Evolutionary conservation across 2,888 invertebrate species (phyloP), one percentile per base, ranked within the genome.

Genomic region (Salpingus planirostris): DNA sequence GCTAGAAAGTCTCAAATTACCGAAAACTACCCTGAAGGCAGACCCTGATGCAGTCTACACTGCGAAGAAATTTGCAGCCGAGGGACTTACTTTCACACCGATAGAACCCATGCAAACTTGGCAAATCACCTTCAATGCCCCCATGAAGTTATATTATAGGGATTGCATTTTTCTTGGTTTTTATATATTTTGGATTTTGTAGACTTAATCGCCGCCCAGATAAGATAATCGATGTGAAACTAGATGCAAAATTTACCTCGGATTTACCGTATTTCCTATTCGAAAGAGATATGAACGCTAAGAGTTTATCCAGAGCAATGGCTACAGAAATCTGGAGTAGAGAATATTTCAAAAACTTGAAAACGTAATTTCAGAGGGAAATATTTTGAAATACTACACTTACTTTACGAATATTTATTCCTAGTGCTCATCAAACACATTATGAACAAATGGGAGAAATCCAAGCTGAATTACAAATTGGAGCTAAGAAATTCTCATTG

Each of bases 371-470:
- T 29, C 6, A 27, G 3, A 27, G 14, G 3, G n/a, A n/a, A 2
- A 27, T 23, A n/a, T 23, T 2, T 15, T 13, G 18, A 23, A 11
- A 13, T 24, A 24, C 8, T 18, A 18, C 29, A 14, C 34, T 12
- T 12, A 27, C 24, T 12, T 21, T 24, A 36, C 28, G 12, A 24
- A 22, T 6, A 18, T 21, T 23, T 13, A 38, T 35, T 62, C 56
- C 21, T 60, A 81, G 81, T 13, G 74, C 77, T 2, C 84, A 85
- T 54, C 86, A 89, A 54, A 79, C 78, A 0, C 88, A 88, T 53
- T 87, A 89, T 59, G 88, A 89, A 51, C 87, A 89, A 63, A 80
- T 80, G 62, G 86, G 87, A 0, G 60, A 61, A 2, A 53, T 84
- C 31, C 66, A 65, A 14, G 84, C 80, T 29, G 69, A 64, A 14